phyloP scores from a whole-genome alignment of 2,113 vertebrate species.

The Stercorarius parasiticus region DNA sequence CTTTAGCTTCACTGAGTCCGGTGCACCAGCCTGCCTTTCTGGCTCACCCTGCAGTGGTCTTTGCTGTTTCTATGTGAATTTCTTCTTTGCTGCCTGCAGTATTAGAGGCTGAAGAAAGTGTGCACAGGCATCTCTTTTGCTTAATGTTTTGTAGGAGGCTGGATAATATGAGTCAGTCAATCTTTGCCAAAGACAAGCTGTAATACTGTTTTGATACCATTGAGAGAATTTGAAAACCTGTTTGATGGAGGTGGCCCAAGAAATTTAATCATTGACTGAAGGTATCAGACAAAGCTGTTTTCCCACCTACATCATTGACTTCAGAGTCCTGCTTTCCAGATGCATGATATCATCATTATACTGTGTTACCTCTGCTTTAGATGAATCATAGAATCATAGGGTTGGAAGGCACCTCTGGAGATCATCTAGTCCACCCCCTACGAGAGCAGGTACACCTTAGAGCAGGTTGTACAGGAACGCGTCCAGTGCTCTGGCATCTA shows the following conservation, averaged over 20 bases:
- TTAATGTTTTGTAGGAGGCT: not conserved
- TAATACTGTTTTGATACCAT: not conserved
- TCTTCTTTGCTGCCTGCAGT: not conserved
- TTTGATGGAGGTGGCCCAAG: not conserved
- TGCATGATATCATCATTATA: not conserved
- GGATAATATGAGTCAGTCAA: not conserved
- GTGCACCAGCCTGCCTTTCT: not conserved
- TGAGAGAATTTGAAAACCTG: not conserved
- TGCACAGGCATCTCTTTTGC: not conserved
- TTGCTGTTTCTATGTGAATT: not conserved
- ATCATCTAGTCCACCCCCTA: no score
- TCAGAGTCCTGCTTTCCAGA: not conserved
- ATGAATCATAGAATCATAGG: no score
- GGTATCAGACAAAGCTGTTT: not conserved
- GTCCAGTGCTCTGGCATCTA: no score
- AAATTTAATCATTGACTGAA: not conserved
- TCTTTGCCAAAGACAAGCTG: not conserved
- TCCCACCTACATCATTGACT: not conserved
- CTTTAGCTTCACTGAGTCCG: not conserved
- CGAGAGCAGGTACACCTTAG: no score
- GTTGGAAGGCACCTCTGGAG: no score
- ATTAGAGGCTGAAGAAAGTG: not conserved
- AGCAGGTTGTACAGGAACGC: no score
- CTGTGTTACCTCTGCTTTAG: not conserved
- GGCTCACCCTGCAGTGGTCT: not conserved